Evolutionary conservation across 1,140 invertebrate species (phyloP), one percentile per base, ranked within the genome.

Genomic region (Drosophila murphyi): DNA sequence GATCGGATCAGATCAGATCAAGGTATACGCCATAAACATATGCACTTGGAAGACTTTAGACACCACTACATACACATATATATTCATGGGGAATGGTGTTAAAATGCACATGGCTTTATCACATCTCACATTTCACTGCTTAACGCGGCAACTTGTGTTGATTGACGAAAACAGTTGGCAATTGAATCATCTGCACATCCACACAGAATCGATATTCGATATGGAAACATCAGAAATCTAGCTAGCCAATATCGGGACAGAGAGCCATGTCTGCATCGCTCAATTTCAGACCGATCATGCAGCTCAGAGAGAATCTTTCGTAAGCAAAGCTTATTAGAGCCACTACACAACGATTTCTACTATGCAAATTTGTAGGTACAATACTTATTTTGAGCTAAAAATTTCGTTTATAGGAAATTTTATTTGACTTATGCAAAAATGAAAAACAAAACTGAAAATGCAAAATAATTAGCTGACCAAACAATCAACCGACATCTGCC

Each of bases 271-370:
- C 56, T 56, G 28, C 31, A 51, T 51, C 8, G 67, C 72, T 76
- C 45, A 64, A 68, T 75, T 60, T 75, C 65, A 75, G 75, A 78
- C 71, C 51, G 68, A 78, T 8, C 57, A 82, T 79, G 76, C 76
- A 77, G 71, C 82, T 75, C 54, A 87, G 82, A 86, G 83, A 59
- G 63, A 72, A 82, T 76, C 77, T 62, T 71, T 68, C 52, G 68
- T 78, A 87, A 86, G 82, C 82, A 78, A 82, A 85, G 82, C 82
- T 86, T 86, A 82, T 65, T 73, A 82, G 47, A 85, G 70, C 70
- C 70, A 80, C 76, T 70, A 72, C 43, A 79, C 61, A 83, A 74
- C 79, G 79, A 82, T 67, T 82, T 71, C 50, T 48, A 72, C 67
- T 45, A 51, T 63, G 51, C 57, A 60, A 41, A 54, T 32, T 50